These are phyloP conservation scores for Alligator mississippiensis DNA, from an alignment of 2,113 vertebrate species.

Conservation along the genomic window DNA sequence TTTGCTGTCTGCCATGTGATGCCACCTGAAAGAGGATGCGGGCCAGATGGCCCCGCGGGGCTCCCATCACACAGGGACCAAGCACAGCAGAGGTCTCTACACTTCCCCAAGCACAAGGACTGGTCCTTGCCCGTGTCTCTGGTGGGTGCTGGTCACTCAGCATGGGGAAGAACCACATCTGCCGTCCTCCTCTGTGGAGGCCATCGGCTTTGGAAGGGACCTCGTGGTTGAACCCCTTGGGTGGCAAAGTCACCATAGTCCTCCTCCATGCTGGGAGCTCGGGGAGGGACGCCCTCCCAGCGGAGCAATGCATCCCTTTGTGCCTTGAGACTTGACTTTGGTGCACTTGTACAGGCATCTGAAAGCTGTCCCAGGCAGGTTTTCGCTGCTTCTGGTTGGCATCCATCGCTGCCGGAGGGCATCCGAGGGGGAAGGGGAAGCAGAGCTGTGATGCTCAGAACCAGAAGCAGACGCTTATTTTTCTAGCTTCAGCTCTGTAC, in stretches of 20 bases:
- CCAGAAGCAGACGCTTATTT: not conserved
- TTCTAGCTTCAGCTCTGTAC: not conserved
- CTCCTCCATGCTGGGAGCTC: too few species aligned
- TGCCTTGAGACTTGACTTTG: not conserved
- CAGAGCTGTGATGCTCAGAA: constrained; percentile 3
- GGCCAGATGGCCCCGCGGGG: not conserved
- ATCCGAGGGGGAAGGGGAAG: not conserved
- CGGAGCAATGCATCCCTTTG: not conserved
- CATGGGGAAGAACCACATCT: not conserved
- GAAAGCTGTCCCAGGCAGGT: not conserved
- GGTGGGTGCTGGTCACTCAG: not conserved
- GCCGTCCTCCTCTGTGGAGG: too few species aligned
- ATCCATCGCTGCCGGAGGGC: not conserved
- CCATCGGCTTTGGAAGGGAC: not conserved
- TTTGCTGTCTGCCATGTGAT: not conserved
- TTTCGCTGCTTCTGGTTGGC: not conserved
- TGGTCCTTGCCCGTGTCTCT: not conserved
- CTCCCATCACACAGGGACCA: not conserved
- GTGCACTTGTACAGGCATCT: not conserved
- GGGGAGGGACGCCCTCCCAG: not conserved
- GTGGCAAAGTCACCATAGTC: not conserved
- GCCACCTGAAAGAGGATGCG: not conserved
- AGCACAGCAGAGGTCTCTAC: not conserved
- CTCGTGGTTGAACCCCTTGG: not conserved
- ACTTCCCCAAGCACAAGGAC: not conserved